Conservation (phyloP, 2,888 invertebrate genomes). For the Phasia obesa region DNA sequence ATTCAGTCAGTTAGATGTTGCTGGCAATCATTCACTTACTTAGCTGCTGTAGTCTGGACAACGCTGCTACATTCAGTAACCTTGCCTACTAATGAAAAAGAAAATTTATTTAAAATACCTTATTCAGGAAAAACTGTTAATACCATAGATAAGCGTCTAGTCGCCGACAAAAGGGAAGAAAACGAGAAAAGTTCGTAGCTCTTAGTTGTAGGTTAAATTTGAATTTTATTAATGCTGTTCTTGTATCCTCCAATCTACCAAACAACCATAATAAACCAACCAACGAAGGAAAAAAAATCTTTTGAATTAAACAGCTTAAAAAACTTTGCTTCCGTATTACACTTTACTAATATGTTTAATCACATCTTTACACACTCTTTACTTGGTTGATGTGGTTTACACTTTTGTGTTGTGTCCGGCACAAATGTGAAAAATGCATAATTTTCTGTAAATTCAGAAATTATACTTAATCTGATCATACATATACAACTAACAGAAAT, state of each 20-base stretch:
- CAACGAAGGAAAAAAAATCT: constrained; percentile 6
- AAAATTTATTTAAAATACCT: neutral
- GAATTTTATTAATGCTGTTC: neutral
- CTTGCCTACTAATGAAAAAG: neutral
- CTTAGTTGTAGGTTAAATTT: neutral
- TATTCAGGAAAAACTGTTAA: constrained; percentile 51
- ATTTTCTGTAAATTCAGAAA: too few relatives aligned
- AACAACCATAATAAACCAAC: neutral
- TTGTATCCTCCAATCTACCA: neutral
- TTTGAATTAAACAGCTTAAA: constrained; percentile 54
- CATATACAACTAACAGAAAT: too few relatives aligned
- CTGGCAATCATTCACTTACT: too few relatives aligned
- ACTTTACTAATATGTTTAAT: constrained; percentile 35
- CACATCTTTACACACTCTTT: constrained; percentile 49
- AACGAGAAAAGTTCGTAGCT: too few relatives aligned
- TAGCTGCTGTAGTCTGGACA: too few relatives aligned
- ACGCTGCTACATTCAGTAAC: neutral
- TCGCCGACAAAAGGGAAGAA: constrained; percentile 60
- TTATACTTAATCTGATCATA: too few relatives aligned
- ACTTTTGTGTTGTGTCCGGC: constrained; percentile 16
- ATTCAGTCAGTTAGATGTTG: too few relatives aligned
- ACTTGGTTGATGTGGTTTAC: constrained; percentile 27
- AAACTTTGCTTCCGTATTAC: constrained; percentile 69
- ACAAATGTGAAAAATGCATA: too few relatives aligned
- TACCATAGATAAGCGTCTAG: constrained; percentile 57